A percentile compares a stretch with the other conserved stretches of the same genome.
Conservation (phyloP, 2,113 vertebrate species). For the Elephas maximus region DNA sequence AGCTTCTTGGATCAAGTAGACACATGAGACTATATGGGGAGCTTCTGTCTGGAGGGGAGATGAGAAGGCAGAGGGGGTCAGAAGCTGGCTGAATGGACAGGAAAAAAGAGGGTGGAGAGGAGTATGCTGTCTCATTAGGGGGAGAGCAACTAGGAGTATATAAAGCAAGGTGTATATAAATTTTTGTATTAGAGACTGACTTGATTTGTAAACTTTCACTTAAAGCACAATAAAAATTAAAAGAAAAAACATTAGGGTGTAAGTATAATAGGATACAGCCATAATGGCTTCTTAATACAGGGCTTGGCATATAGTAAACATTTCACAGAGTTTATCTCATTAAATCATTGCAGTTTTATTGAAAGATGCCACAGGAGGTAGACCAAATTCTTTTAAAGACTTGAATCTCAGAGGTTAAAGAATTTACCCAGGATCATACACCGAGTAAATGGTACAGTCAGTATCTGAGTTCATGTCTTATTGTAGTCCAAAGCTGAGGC, state of each 20-base stretch:
- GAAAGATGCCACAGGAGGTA: neutral
- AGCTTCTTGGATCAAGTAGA: too few relatives aligned
- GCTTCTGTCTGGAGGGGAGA: too few relatives aligned
- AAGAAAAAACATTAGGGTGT: neutral
- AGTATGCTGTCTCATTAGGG: too few relatives aligned
- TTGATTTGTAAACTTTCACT: too few relatives aligned
- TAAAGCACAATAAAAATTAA: too few relatives aligned
- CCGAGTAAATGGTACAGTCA: neutral
- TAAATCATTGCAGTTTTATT: neutral
- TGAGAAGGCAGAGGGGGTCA: too few relatives aligned
- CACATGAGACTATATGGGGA: too few relatives aligned
- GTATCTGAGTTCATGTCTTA: neutral
- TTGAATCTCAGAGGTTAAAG: neutral
- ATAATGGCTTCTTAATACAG: neutral
- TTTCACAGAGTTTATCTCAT: neutral
- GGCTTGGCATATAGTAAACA: neutral
- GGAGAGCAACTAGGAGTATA: too few relatives aligned
- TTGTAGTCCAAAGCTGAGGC: neutral
- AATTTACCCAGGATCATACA: neutral
- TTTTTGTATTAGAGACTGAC: too few relatives aligned
- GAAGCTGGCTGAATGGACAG: too few relatives aligned
- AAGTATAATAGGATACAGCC: neutral
- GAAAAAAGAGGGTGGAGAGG: too few relatives aligned
- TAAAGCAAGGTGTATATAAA: too few relatives aligned
- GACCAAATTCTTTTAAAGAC: neutral